A percentile compares a stretch with the other conserved stretches of the same genome.
Evolutionary conservation across 92 coral and sea anemone genomes (phyloP).

Genomic region (Zoanthus gigantus): DNA sequence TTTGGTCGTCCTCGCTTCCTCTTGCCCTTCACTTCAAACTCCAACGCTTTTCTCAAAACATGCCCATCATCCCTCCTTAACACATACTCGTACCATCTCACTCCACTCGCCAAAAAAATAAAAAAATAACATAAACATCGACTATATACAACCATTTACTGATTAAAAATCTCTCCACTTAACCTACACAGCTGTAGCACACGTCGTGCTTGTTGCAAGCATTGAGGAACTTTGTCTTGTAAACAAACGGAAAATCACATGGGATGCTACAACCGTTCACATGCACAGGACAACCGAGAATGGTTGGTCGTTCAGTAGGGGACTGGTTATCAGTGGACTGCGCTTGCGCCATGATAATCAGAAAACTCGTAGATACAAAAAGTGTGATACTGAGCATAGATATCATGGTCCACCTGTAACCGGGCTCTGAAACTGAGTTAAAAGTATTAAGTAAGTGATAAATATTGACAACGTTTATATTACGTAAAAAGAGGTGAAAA

Average conservation of each 20-base stretch:
- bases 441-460: no score
- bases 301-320: not conserved
- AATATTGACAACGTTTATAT: no score
- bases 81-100: no score
- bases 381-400: not conserved
- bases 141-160: no score
- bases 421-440: not conserved
- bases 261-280: slow-evolving; percentile 84
- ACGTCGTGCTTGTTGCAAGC: slow-evolving; percentile 96
- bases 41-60: no score
- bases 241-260: slow-evolving; percentile 61
- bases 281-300: slow-evolving; percentile 57
- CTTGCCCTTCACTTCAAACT: no score
- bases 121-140: no score
- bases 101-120: no score
- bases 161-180: not conserved
- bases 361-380: slow-evolving; percentile 17
- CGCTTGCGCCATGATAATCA: not conserved
- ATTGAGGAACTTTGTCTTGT: slow-evolving; percentile 73
- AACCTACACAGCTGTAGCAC: slow-evolving; percentile 85
- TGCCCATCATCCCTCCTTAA: no score
- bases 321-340: slow-evolving; percentile 3
- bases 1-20: no score
- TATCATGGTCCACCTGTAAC: slow-evolving; percentile 2
- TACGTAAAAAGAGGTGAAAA: no score